These are phyloP conservation scores for Gisinianus flammeolus DNA, from an alignment of 2,888 invertebrate species.

Conservation along the genomic window DNA sequence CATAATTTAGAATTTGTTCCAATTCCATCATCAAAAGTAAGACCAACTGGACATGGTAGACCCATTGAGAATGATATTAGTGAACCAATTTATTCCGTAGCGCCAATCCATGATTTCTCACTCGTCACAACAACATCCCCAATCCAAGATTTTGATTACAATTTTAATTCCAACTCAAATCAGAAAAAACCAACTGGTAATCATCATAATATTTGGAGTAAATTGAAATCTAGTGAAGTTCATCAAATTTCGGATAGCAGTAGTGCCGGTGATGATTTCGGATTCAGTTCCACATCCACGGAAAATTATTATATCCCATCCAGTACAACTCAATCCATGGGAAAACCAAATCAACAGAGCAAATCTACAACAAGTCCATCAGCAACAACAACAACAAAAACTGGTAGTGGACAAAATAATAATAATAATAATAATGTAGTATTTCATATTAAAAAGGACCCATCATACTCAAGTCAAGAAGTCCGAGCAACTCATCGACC, in stretches of 20 bases:
- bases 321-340: background rate
- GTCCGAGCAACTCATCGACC: conserved; percentile 36
- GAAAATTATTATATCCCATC: conserved; percentile 2
- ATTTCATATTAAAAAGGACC: too few relatives aligned
- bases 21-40: background rate
- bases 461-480: background rate
- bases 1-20: background rate
- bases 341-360: background rate
- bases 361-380: background rate
- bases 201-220: conserved; percentile 33
- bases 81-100: conserved; percentile 28
- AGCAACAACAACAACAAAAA: background rate
- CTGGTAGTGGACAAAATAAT: background rate
- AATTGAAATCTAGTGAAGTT: conserved; percentile 4
- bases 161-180: background rate
- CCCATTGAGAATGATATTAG: background rate
- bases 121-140: conserved; percentile 39
- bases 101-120: conserved; percentile 44
- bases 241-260: background rate
- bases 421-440: background rate
- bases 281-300: conserved; percentile 7
- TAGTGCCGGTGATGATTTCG: conserved; percentile 1
- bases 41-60: background rate
- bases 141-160: conserved; percentile 37
- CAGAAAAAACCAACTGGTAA: conserved; percentile 19